Evolutionary conservation across 2,797 vertebrate genomes (phyloP).

Genomic region (Triplophysa yarkandensis): DNA sequence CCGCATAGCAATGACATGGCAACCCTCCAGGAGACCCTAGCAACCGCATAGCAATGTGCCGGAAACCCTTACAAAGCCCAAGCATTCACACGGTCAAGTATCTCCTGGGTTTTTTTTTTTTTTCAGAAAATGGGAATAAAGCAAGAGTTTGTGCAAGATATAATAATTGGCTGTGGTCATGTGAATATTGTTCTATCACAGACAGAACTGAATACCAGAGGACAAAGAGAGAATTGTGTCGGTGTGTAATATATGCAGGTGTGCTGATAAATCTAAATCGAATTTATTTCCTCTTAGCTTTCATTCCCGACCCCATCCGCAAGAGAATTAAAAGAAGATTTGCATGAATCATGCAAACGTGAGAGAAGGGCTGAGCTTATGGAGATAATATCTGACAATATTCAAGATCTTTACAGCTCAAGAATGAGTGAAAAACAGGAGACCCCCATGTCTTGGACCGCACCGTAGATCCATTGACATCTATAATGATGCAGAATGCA

Average conservation of each 20-base stretch:
- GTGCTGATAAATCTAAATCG: conserved; percentile 34
- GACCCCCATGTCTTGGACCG: no score
- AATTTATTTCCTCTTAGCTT: conserved; percentile 38
- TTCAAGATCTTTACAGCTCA: background rate
- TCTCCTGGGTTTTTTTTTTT: background rate
- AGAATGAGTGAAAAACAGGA: background rate
- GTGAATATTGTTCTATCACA: background rate
- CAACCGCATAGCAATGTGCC: background rate
- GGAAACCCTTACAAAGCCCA: background rate
- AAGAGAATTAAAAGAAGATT: conserved; percentile 9
- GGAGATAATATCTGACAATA: background rate
- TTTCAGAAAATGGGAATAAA: background rate
- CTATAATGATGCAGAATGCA: background rate
- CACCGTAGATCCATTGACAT: background rate
- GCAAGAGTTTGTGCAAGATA: background rate
- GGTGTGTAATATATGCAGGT: conserved; percentile 37
- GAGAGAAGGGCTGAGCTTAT: background rate
- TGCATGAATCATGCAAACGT: background rate
- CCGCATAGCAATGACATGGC: background rate
- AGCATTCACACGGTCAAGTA: background rate
- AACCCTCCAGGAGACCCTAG: background rate
- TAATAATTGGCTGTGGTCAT: background rate
- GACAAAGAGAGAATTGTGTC: background rate
- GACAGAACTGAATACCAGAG: background rate
- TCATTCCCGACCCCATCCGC: background rate